phyloP scores from a whole-genome alignment of 2,888 invertebrate genomes.

The Platycnemis pennipes region DNA sequence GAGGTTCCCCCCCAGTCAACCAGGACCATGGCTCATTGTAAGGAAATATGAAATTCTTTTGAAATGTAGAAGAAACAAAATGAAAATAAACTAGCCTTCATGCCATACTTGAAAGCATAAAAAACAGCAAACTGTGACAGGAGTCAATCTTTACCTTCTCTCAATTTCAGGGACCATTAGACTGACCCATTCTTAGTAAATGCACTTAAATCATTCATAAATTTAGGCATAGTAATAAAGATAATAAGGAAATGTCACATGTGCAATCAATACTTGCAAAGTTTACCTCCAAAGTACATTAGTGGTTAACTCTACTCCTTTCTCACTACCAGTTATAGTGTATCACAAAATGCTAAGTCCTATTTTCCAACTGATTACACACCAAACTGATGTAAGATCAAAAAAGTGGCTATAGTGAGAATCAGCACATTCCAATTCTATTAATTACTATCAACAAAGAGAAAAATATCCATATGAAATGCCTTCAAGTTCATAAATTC shows the following conservation, averaged over 20 bases:
- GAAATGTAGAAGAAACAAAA: background rate
- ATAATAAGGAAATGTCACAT: background rate
- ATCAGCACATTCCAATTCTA: background rate
- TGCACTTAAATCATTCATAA: background rate
- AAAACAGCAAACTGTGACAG: background rate
- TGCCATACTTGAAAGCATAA: background rate
- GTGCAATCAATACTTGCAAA: background rate
- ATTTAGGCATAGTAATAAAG: background rate
- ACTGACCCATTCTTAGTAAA: background rate
- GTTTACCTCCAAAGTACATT: background rate
- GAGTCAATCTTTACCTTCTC: background rate
- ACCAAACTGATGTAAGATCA: background rate
- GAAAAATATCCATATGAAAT: slow-evolving; percentile 20
- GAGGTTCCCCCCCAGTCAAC: background rate
- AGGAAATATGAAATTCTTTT: background rate
- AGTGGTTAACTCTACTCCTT: background rate
- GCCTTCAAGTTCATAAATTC: background rate
- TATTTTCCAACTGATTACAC: background rate
- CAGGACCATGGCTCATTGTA: background rate
- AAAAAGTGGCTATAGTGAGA: background rate
- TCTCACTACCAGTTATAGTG: background rate
- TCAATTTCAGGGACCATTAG: background rate
- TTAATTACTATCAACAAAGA: background rate
- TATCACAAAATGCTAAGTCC: background rate
- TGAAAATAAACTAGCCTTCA: background rate